Base-by-base conservation (phyloP, 2,797 vertebrate species). In the Pitangus sulphuratus region DNA sequence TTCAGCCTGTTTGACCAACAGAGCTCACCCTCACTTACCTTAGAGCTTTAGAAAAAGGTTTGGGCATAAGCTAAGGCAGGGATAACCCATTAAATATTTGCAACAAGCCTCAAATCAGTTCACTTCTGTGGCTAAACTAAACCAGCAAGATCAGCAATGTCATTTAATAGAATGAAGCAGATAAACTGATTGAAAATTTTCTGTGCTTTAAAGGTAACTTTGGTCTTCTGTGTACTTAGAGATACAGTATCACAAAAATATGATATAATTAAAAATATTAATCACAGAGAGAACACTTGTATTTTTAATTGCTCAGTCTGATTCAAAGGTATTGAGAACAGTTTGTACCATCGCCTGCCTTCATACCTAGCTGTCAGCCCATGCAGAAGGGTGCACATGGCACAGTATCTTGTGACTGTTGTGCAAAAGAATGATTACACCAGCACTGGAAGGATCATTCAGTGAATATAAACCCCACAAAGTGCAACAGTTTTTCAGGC, bases 371-470 rank as follows among this genome's bases (percentile, higher is more conserved):
- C 15, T 54, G 30, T 31, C 31, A 56, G 60, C 35, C 66, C 33
- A 5, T 16, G 39, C 11, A 31, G 65, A 47, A 70, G 12, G 18
- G 11, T 45, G 11, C 0, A 0, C 5, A 28, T 0, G 2, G 37
- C 50, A 57, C 1, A 11, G 14, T 25, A 37, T 35, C 60, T 33
- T 61, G 22, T 75, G 61, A 44, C 56, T 44, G 9, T 10, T 68
- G 26, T 39, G 8, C 0, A 0, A 37, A 30, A 56, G 30, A 62
- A 33, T 11, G 17, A 53, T 72, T 50, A 33, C 21, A 54, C 11
- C 53, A 88, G 61, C 47, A 15, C 0, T 33, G 30, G 31, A 37
- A 68, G 78, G 25, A 61, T 8, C 39, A n/a, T 44, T 72, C 13
- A 8, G 53, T n/a, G 25, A 50, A 20, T 25, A 71, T 1, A n/a